Conservation (phyloP, 2,113 vertebrate genomes). For the Phyllostomus discolor region DNA sequence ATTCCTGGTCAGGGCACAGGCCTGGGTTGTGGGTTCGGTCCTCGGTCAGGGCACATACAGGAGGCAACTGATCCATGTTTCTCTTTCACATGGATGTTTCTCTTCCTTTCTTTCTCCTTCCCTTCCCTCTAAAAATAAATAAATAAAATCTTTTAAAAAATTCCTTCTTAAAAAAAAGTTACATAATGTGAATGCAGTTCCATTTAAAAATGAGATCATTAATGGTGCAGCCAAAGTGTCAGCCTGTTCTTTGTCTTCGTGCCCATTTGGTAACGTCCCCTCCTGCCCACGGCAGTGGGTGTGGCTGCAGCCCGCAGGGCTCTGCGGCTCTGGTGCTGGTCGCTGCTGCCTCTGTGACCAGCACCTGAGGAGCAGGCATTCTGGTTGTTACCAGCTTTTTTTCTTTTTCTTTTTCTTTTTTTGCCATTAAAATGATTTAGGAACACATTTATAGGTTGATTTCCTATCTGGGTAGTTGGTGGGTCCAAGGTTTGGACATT, state of each 20-base stretch:
- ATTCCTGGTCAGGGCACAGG: no score
- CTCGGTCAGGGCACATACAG: no score
- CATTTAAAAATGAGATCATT: background rate
- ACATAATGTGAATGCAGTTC: background rate
- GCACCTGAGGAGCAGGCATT: background rate
- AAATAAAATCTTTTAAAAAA: background rate
- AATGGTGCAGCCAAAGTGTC: background rate
- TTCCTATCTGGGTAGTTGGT: background rate
- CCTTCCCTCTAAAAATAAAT: no score
- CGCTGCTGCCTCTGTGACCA: accelerated
- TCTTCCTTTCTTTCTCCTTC: no score
- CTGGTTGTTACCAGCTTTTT: background rate
- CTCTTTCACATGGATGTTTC: no score
- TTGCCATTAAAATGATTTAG: background rate
- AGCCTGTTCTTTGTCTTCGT: background rate
- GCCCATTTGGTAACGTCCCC: accelerated
- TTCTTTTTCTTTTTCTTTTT: background rate
- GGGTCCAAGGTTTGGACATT: background rate
- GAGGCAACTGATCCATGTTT: no score
- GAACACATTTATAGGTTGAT: background rate
- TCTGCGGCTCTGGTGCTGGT: accelerated
- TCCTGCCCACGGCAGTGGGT: accelerated
- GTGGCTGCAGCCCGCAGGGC: accelerated
- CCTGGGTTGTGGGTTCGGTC: no score
- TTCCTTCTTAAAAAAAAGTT: background rate